Evolutionary conservation across 2,797 vertebrate genomes (phyloP), one percentile per base, ranked within the genome.

Genomic region (Urophycis tenuis): DNA sequence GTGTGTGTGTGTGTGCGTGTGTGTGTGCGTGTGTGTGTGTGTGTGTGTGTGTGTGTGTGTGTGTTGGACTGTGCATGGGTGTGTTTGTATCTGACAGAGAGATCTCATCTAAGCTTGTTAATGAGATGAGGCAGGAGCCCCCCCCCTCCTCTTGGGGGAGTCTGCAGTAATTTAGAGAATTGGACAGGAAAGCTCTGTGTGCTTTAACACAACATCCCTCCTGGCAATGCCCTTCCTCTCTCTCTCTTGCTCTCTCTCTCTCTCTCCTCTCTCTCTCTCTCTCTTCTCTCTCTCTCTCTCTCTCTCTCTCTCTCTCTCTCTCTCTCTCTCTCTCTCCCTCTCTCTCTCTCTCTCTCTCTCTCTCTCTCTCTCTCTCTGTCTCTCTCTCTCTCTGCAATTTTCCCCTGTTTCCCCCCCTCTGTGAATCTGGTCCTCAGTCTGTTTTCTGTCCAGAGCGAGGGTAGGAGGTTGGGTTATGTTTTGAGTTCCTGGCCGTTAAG

Each of bases 31-130:
- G 36, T 39, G 81, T 79, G 80, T 32, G 81, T 32, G 78, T 8
- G 22, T 83, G 75, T 85, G 81, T 85, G 86, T n/a, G n/a, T 39
- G 36, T 14, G 36, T 39, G 36, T 39, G 8, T 39, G 36, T 39
- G 36, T 39, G 36, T 11, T 39, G 36, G 36, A 39, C 11, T 12
- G 36, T 10, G 10, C 12, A 1, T 39, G 36, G 11, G 81, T 79
- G 80, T 32, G 81, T 32, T 79, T 8, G 22, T 83, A 75, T 85
- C 81, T 85, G 86, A 88, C 81, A 82, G 81, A 82, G 75, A 83
- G 84, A 91, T 91, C 88, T 88, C 77, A 78, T 88, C 85, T 87
- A 86, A 91, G 84, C 85, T 17, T 34, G 75, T 86, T 88, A 90
- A 91, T 91, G 82, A 91, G 89, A 90, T 89, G 36, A 39, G 36